Evolutionary conservation across 2,888 invertebrate species (phyloP).

Genomic region (Yponomeuta sedellus): DNA sequence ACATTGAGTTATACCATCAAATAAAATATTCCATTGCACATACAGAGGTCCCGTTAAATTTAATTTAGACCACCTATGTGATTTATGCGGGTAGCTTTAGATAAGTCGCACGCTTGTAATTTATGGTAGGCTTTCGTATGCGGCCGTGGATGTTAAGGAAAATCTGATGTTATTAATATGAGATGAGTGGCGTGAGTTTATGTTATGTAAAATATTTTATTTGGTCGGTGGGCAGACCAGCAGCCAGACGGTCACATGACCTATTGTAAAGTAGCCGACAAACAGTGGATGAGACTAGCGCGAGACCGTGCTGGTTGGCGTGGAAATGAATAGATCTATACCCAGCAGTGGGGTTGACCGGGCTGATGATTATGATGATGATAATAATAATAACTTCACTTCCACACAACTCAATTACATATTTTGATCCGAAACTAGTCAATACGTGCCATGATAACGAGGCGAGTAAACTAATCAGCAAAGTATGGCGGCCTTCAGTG

Average conservation of each 20-base stretch:
- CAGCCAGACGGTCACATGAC: no score
- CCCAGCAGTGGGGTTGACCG: no score
- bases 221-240: no score
- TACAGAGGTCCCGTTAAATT: background rate
- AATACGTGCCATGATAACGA: no score
- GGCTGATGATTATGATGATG: no score
- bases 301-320: no score
- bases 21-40: conserved; percentile 15
- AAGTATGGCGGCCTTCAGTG: background rate
- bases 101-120: background rate
- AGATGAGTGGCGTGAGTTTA: background rate
- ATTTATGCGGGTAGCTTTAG: background rate
- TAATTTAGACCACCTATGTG: background rate
- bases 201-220: no score
- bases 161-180: background rate
- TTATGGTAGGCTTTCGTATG: background rate
- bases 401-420: background rate
- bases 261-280: no score
- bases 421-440: background rate
- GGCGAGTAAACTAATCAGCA: no score
- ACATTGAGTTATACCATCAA: conserved; percentile 36
- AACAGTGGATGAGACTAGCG: no score
- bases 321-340: no score
- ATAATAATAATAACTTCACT: no score
- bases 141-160: background rate